phyloP scores from a whole-genome alignment of 2,797 vertebrate species.

The Lophius americanus region DNA sequence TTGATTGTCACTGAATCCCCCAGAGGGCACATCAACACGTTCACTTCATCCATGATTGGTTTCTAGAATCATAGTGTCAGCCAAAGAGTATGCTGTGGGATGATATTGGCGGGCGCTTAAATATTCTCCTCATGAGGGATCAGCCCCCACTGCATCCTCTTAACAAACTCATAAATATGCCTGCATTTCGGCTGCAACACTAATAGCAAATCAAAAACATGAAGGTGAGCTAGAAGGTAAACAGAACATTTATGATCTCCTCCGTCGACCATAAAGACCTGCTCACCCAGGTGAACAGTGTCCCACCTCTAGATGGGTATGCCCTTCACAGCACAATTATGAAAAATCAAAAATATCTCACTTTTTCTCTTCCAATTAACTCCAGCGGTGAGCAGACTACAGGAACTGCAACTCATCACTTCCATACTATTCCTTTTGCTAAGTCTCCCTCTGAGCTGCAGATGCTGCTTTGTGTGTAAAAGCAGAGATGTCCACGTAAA shows the following conservation, averaged over 20 bases:
- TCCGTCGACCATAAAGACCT: slow-evolving; percentile 17
- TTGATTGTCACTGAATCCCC: slow-evolving; percentile 11
- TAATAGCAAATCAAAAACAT: slow-evolving; percentile 34
- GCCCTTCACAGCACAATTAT: not conserved
- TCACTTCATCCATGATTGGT: slow-evolving; percentile 31
- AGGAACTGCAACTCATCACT: slow-evolving; percentile 5
- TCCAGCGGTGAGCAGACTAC: slow-evolving; percentile 9
- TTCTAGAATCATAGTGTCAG: slow-evolving; percentile 33
- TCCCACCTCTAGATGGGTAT: no score
- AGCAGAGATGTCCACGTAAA: not conserved
- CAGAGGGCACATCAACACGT: slow-evolving; percentile 17
- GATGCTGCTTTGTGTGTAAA: not conserved
- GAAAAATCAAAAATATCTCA: not conserved
- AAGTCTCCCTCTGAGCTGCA: slow-evolving; percentile 2
- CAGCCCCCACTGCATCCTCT: slow-evolving; percentile 36
- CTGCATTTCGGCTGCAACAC: slow-evolving; percentile 39
- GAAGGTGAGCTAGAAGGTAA: slow-evolving; percentile 30
- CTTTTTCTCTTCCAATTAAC: slow-evolving; percentile 20
- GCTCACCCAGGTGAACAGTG: not conserved
- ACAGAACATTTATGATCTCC: slow-evolving; percentile 33
- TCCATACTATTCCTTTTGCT: not conserved
- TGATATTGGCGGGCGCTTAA: slow-evolving; percentile 39
- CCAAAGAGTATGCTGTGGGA: slow-evolving; percentile 23
- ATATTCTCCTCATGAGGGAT: slow-evolving; percentile 34
- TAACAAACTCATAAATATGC: slow-evolving; percentile 45